Evolutionary conservation across 2,113 vertebrate genomes (phyloP), one percentile per base, ranked within the genome.

Genomic region (Oceanodroma tethys): DNA sequence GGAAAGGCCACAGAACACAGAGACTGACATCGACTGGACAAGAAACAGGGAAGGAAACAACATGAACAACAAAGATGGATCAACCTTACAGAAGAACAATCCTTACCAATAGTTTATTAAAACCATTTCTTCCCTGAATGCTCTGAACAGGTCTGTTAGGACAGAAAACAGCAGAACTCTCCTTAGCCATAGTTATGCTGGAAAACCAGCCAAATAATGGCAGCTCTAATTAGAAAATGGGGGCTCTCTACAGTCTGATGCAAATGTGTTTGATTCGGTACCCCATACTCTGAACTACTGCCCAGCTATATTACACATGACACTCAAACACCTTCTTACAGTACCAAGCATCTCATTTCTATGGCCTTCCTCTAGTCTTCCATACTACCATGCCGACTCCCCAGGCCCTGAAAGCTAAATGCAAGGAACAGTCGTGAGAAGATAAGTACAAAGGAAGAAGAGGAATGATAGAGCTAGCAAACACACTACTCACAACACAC

Each of bases 1-100:
- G 13, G 23, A 58, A 88, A 78, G 67, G 59, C 34, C 20, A 30
- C 13, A 12, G 38, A 86, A 53, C 20, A 45, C 5, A 50, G 52
- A 43, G 12, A 16, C 34, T 6, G 10, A 45, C 10, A 32, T 29
- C 0, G 0, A 8, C 42, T 6, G 1, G n/a, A 55, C 36, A 59
- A 67, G 36, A 78, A 82, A 56, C 2, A 18, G 10, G 25, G n/a
- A 58, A 50, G 25, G 43, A 72, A 48, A 50, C 11, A 58, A 65
- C 18, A 55, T 0, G 5, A 63, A 29, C 26, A 86, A 62, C 6
- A 82, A 30, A 62, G 36, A 34, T 18, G 16, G 4, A 67, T 53
- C 50, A 59, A 7, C 5, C 27, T 55, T 66, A 65, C 32, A 50
- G 74, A 67, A 93, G 32, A 81, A 30, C 25, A 5, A 26, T 19